These are phyloP conservation scores for Zele albiditarsus DNA, from an alignment of 2,888 invertebrate species.

Conservation along the genomic window DNA sequence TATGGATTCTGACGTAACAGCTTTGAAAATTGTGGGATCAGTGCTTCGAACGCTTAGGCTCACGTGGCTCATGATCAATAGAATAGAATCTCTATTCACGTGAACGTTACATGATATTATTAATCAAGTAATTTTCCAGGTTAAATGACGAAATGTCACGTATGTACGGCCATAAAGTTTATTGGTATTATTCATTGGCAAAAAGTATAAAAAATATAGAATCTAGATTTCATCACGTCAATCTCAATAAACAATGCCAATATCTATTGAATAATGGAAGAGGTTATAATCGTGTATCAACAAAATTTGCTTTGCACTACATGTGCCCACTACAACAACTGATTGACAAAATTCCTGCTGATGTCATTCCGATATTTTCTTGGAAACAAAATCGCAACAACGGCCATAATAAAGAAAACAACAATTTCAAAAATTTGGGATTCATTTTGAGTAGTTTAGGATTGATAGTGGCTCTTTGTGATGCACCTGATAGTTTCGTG, in stretches of 20 bases:
- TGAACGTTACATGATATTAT: too few species aligned
- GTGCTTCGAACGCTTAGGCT: too few species aligned
- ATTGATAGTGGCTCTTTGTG: slow-evolving; percentile 55
- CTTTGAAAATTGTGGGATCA: too few species aligned
- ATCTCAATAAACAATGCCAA: slow-evolving; percentile 38
- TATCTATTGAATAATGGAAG: slow-evolving; percentile 32
- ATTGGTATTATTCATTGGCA: slow-evolving; percentile 24
- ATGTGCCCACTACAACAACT: slow-evolving; percentile 49
- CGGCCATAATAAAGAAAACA: not conserved
- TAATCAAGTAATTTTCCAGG: not conserved
- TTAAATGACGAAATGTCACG: slow-evolving; percentile 58
- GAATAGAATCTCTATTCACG: too few species aligned
- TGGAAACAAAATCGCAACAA: slow-evolving; percentile 38
- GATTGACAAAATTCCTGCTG: slow-evolving; percentile 26
- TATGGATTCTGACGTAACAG: too few species aligned
- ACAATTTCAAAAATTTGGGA: slow-evolving; percentile 42
- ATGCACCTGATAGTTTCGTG: slow-evolving; percentile 50
- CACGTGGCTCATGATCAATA: too few species aligned
- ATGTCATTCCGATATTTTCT: not conserved
- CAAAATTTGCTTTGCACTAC: slow-evolving; percentile 30
- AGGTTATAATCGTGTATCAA: slow-evolving; percentile 59
- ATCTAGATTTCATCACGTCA: slow-evolving; percentile 38
- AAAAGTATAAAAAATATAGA: not conserved
- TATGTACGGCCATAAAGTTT: slow-evolving; percentile 50
- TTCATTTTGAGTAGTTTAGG: slow-evolving; percentile 56